phyloP scores from a whole-genome alignment of 2,797 vertebrate species.

The Dermochelys coriacea region DNA sequence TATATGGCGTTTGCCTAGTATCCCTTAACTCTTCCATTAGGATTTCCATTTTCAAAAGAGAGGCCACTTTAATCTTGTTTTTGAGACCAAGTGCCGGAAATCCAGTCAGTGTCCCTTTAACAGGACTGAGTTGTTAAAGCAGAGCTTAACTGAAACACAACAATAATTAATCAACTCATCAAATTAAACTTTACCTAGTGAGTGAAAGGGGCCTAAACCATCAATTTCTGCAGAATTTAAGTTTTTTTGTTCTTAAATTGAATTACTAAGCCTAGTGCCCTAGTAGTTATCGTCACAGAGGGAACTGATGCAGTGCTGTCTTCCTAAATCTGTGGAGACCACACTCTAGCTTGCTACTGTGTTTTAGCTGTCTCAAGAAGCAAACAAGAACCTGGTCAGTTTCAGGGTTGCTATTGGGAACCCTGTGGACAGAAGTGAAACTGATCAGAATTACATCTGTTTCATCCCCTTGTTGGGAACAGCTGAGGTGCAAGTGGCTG shows the following conservation, averaged over 20 bases:
- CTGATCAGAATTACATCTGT: accelerated
- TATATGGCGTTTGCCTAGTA: no score
- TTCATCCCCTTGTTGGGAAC: accelerated
- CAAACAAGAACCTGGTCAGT: neutral
- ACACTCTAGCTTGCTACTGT: no score
- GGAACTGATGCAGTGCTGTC: accelerated
- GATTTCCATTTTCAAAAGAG: neutral
- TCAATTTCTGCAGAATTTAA: neutral
- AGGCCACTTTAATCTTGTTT: neutral
- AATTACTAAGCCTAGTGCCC: neutral
- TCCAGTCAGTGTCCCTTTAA: neutral
- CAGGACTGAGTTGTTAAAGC: neutral
- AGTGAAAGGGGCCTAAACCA: neutral
- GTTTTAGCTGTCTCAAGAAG: neutral
- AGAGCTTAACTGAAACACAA: no score
- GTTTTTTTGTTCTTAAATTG: neutral
- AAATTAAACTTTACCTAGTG: neutral
- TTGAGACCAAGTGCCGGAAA: neutral
- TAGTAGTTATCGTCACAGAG: neutral
- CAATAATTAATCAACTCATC: no score
- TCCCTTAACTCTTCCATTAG: neutral
- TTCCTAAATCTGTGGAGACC: neutral
- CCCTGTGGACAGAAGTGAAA: neutral
- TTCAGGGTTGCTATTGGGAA: neutral
- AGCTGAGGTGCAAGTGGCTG: neutral